phyloP scores from a whole-genome alignment of 2,113 vertebrate species.

The Cephalophus harveyi region DNA sequence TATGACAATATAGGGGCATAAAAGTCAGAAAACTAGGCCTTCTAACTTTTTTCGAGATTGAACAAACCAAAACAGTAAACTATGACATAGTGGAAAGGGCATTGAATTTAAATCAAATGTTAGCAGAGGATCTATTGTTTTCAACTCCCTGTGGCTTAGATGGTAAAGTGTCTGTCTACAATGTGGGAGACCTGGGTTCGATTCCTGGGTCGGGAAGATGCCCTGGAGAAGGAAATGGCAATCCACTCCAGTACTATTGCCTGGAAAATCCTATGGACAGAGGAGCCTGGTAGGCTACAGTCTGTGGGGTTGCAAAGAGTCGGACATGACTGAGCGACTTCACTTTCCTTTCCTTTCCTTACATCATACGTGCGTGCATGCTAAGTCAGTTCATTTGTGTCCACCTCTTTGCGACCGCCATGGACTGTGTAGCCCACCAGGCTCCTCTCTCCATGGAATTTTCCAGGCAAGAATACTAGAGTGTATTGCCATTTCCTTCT shows the following conservation, averaged over 20 bases:
- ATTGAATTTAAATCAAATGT: not conserved
- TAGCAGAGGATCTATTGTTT: not conserved
- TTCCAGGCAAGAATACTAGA: no score
- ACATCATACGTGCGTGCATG: accelerated
- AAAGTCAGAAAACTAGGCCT: not conserved
- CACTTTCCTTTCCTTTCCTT: no score
- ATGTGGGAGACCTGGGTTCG: no score
- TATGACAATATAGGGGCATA: not conserved
- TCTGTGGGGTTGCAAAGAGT: not conserved
- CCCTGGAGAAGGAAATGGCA: no score
- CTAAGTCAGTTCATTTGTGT: not conserved
- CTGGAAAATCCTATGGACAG: no score
- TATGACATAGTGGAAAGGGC: not conserved
- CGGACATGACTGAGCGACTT: no score
- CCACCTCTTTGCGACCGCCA: accelerated
- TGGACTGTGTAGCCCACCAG: not conserved
- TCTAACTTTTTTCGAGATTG: not conserved
- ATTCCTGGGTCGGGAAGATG: no score
- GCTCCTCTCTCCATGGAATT: not conserved
- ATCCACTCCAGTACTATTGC: no score
- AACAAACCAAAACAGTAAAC: slow-evolving; percentile 7
- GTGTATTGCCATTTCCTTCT: no score
- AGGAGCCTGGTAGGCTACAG: no score
- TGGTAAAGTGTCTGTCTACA: no score
- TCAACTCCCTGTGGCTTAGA: not conserved